Evolutionary conservation across 2,113 vertebrate genomes (phyloP).

Genomic region (Dicrurus megarhynchus): DNA sequence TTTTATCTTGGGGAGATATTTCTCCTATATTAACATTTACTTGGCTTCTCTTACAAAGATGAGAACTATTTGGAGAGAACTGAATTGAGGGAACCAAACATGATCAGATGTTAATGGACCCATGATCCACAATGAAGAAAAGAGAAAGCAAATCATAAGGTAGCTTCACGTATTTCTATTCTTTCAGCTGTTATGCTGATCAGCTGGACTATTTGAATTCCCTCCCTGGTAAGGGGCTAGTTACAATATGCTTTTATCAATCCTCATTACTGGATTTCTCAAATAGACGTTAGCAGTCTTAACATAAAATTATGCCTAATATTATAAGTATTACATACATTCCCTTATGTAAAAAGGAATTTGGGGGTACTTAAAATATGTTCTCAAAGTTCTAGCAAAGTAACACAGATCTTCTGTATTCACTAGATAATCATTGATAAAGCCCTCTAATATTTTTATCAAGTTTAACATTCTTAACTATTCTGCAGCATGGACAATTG

Average conservation of each 20-base stretch:
- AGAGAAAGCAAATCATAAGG: not conserved
- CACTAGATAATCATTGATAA: not conserved
- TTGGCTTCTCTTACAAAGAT: not conserved
- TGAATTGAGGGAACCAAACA: not conserved
- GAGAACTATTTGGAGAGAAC: not conserved
- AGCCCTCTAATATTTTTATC: not conserved
- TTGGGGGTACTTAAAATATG: not conserved
- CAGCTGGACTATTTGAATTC: not conserved
- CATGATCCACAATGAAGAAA: not conserved
- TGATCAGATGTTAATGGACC: not conserved
- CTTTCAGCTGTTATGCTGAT: not conserved
- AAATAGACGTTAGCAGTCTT: not conserved
- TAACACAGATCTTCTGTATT: not conserved
- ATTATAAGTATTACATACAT: not conserved
- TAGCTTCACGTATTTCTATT: not conserved
- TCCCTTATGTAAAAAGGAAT: not conserved
- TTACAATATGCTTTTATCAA: not conserved
- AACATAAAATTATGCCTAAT: not conserved
- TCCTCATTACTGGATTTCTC: not conserved
- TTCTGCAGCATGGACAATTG: not conserved
- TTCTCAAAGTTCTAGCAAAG: not conserved
- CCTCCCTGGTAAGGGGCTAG: not conserved
- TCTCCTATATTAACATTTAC: not conserved
- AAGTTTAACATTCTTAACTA: not conserved
- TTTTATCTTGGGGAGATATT: not conserved